Evolutionary conservation across 1,140 invertebrate genomes (phyloP).

Genomic region (Plectrocnemia conspersa): DNA sequence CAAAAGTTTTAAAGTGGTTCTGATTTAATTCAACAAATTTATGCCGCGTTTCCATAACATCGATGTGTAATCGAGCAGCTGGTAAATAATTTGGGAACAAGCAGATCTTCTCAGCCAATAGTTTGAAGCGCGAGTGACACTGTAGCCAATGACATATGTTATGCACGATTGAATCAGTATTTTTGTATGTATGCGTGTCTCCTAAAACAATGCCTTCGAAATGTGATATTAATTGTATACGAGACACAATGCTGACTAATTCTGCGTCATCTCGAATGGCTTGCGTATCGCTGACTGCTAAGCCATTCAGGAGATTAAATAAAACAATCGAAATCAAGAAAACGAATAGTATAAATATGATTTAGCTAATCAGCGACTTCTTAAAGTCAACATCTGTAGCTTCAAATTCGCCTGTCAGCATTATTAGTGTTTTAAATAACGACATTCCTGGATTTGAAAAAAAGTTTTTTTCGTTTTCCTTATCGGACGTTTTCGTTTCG

Average conservation of each 20-base stretch:
- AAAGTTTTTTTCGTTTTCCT: slow-evolving; percentile 49
- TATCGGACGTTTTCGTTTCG: slow-evolving; percentile 38
- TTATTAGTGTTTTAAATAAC: too few species aligned
- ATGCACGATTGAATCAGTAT: slow-evolving; percentile 38
- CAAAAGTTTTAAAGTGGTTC: slow-evolving; percentile 45
- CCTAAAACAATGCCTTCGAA: slow-evolving; percentile 65
- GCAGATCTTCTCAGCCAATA: slow-evolving; percentile 53
- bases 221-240: slow-evolving; percentile 64
- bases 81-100: slow-evolving; percentile 60
- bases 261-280: slow-evolving; percentile 71
- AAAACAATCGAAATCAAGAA: too few species aligned
- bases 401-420: too few species aligned
- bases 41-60: slow-evolving; percentile 47
- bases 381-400: too few species aligned
- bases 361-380: too few species aligned
- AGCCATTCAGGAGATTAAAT: slow-evolving; percentile 72
- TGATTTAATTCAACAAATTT: too few species aligned
- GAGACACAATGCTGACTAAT: slow-evolving; percentile 64
- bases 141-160: slow-evolving; percentile 50
- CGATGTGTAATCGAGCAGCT: slow-evolving; percentile 56
- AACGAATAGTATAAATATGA: too few species aligned
- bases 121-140: slow-evolving; percentile 42
- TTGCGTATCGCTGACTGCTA: slow-evolving; percentile 74
- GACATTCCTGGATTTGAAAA: too few species aligned
- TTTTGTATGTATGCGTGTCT: slow-evolving; percentile 42